phyloP scores from a whole-genome alignment of 2,113 vertebrate genomes.

The Scopus umbretta region DNA sequence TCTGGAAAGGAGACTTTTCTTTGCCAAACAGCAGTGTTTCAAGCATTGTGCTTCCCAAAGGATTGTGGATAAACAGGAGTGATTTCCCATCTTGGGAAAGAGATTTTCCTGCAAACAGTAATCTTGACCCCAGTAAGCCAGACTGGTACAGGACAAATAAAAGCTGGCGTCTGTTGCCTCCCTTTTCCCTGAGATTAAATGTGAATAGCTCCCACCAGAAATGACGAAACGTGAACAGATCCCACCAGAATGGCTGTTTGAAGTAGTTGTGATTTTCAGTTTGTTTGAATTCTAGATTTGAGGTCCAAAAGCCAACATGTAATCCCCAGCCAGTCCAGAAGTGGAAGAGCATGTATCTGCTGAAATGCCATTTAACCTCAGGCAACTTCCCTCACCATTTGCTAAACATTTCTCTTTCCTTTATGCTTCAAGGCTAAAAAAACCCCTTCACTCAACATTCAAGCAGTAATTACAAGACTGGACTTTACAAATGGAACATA shows the following conservation, averaged over 20 bases:
- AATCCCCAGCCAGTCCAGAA: background rate
- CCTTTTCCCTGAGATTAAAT: background rate
- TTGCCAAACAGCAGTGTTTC: background rate
- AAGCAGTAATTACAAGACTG: constrained; percentile 40
- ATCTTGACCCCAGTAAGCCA: background rate
- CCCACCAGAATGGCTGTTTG: background rate
- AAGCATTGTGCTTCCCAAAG: background rate
- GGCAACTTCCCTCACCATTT: background rate
- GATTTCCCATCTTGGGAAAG: background rate
- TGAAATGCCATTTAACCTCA: background rate
- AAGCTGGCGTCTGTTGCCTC: background rate
- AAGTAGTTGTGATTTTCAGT: background rate
- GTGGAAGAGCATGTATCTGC: background rate
- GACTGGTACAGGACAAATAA: background rate
- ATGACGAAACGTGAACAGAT: background rate
- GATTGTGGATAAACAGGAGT: background rate
- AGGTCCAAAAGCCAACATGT: background rate
- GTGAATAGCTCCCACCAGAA: background rate
- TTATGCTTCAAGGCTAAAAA: background rate
- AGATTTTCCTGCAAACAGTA: background rate
- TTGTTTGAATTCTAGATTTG: background rate
- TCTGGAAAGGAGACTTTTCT: background rate
- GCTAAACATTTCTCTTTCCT: background rate
- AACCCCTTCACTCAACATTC: background rate
- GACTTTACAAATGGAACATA: constrained; percentile 64